Base-by-base conservation (phyloP, 2,888 invertebrate genomes). In the Scaptomyza caliginosa region DNA sequence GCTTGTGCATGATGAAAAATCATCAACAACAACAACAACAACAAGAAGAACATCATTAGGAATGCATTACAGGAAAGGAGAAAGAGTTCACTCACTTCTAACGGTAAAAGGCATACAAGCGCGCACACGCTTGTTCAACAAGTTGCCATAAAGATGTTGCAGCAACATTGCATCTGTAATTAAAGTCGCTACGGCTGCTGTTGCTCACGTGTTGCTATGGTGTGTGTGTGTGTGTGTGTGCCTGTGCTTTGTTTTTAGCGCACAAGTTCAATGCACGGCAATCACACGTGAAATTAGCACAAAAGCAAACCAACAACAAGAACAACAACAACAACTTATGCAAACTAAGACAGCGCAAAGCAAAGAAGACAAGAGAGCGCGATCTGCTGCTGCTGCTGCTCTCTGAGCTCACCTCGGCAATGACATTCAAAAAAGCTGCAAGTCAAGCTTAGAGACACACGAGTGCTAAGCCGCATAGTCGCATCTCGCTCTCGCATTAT, bases 361-460 rank as follows among this genome's bases (percentile, higher is more conserved):
- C 49, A 28, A n/a, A n/a, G 11, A 23, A 43, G 34, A 46, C n/a
- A 55, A 67, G 64, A 70, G 77, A 59, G 65, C 28, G 7, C 10
- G 49, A n/a, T n/a, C 42, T 57, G 28, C 48, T 36, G 11, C 36
- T 30, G 6, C 21, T 28, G 26, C 19, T 38, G 43, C 51, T 57
- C 66, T 39, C 49, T 32, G n/a, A 30, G 45, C 52, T 63, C 48
- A 57, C 67, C 72, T 45, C 71, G 88, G 40, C 84, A 84, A 88
- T 84, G 84, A 84, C 84, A 84, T 84, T 84, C 83, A 84, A 88
- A 84, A 81, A 84, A 81, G 87, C 87, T 69, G 84, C 85, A 80
- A 67, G 74, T 74, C 85, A 62, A 65, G 83, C 88, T 86, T 67
- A 72, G 60, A 68, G 64, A 64, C 24, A 64, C 34, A 57, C 26